These are phyloP conservation scores for Lycorma delicatula DNA, from an alignment of 1,140 invertebrate species.

Conservation along the genomic window DNA sequence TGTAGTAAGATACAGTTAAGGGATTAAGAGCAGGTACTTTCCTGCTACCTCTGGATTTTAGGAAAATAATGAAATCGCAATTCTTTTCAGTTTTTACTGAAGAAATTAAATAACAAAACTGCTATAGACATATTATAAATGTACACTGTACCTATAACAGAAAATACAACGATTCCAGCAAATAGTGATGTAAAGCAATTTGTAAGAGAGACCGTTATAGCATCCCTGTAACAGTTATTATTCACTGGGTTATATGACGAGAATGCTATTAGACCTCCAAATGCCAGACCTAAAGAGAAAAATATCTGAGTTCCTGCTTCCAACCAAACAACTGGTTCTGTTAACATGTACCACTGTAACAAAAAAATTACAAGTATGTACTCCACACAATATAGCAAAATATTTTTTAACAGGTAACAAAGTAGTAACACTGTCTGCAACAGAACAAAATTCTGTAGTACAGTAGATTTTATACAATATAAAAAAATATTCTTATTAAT, in stretches of 20 bases:
- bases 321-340: constrained; percentile 86
- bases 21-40: no score
- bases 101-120: no score
- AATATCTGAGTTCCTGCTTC: constrained; percentile 97
- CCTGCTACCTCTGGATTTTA: no score
- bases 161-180: constrained; percentile 95
- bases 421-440: no score
- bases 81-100: no score
- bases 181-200: constrained; percentile 97
- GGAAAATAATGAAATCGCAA: no score
- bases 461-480: not conserved
- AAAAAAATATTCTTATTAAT: not conserved
- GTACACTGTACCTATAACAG: constrained; percentile 91
- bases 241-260: constrained; percentile 94
- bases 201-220: constrained; percentile 85
- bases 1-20: no score
- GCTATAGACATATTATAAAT: no score
- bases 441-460: no score
- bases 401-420: no score
- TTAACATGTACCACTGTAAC: constrained; percentile 49
- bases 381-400: not conserved
- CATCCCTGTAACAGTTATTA: constrained; percentile 92
- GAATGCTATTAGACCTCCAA: constrained; percentile 90
- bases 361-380: constrained; percentile 5
- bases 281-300: constrained; percentile 90